Evolutionary conservation across 2,113 vertebrate genomes (phyloP), one percentile per base, ranked within the genome.

Genomic region (Marcusenius ussheri): DNA sequence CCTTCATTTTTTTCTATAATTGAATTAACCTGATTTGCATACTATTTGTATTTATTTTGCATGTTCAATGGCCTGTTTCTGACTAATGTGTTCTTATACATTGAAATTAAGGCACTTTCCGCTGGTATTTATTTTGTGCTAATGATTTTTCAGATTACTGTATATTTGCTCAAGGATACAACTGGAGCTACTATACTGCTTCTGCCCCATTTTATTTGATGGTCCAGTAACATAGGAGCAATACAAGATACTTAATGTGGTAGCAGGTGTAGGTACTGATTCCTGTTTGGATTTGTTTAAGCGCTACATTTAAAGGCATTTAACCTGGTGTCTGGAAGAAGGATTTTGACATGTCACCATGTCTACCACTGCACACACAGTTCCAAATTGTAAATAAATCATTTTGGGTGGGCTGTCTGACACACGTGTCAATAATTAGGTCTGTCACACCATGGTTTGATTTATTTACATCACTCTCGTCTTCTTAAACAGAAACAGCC

Each of bases 401-500:
- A 80, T 80, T 42, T 80, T 42, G 74, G 27, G 74, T 80, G 74
- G 74, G 74, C 13, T 80, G 35, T 42, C 74, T 80, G 35, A 42
- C 74, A 80, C 74, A 80, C n/a, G 74, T 80, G 74, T 39, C 74
- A 80, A 39, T 42, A 80, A 80, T 80, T 80, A 80, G 35, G 74
- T 21, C 35, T 80, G 39, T 80, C 74, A 42, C 74, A 80, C 74
- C 74, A 11, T 80, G 74, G 74, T 19, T 42, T 80, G 74, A 80
- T 80, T 80, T 80, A 80, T 80, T 80, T 80, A 80, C 74, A 80
- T 80, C 35, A 39, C 35, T 80, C 35, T 19, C 42, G 74, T 80
- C 74, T 80, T 80, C 74, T 80, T 80, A 80, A 80, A 17, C 35
- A 17, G 74, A 80, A 80, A 80, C 74, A 80, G 74, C 74, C 74